These are phyloP conservation scores for Indicator indicator DNA, from an alignment of 2,113 vertebrate genomes.

Conservation along the genomic window DNA sequence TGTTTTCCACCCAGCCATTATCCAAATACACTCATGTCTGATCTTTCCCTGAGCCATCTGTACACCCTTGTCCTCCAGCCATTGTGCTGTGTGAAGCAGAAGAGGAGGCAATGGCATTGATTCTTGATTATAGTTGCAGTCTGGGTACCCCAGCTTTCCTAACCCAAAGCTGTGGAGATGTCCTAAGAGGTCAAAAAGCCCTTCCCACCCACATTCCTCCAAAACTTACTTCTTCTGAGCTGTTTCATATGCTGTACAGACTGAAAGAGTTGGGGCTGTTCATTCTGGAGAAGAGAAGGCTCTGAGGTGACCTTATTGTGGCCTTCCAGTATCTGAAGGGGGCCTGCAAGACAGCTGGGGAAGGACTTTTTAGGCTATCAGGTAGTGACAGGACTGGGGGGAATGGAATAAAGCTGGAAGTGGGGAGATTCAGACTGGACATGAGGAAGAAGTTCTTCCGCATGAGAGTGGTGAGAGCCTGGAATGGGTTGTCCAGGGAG, in stretches of 20 bases:
- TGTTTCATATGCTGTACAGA: accelerated
- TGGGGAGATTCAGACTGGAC: too few species aligned
- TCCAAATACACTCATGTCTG: neutral
- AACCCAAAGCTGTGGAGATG: neutral
- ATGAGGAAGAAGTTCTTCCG: too few species aligned
- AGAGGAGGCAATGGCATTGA: accelerated
- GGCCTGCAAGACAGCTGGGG: too few species aligned
- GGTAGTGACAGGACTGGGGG: too few species aligned
- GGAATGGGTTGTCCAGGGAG: too few species aligned
- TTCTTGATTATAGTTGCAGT: neutral
- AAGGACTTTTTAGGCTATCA: too few species aligned
- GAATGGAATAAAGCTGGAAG: too few species aligned
- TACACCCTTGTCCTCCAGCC: neutral
- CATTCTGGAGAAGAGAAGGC: too few species aligned
- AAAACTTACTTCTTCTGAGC: neutral
- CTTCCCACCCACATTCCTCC: neutral
- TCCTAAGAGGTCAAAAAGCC: neutral
- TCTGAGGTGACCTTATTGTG: too few species aligned
- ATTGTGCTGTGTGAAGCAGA: accelerated
- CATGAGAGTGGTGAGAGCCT: too few species aligned
- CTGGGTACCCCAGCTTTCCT: neutral
- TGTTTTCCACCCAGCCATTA: neutral
- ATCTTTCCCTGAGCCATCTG: neutral
- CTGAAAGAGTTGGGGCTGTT: too few species aligned
- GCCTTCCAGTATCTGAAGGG: too few species aligned